Conservation (phyloP, 64 coral and sea anemone genomes). For the Montipora sp. region DNA sequence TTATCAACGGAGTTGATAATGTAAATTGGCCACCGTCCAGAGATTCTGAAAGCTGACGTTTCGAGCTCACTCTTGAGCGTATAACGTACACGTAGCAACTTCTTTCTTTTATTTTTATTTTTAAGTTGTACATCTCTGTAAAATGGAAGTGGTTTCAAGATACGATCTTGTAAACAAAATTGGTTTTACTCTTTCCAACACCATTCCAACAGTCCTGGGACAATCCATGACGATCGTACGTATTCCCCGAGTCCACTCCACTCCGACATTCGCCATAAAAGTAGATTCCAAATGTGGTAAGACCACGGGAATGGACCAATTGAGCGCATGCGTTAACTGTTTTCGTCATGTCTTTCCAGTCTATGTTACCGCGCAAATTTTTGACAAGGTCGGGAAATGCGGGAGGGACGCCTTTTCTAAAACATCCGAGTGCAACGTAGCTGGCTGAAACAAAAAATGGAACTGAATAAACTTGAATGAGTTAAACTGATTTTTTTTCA, state of each 20-base stretch:
- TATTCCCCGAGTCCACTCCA: background rate
- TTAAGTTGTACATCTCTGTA: background rate
- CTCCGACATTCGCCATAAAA: slow-evolving; percentile 71
- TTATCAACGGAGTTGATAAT: no score
- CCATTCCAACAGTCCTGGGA: slow-evolving; percentile 41
- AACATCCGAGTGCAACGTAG: slow-evolving; percentile 47
- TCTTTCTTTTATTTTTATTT: background rate
- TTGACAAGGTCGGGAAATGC: background rate
- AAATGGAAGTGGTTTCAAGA: background rate
- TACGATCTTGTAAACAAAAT: slow-evolving; percentile 57
- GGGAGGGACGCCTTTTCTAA: slow-evolving; percentile 17
- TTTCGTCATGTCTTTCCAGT: slow-evolving; percentile 52
- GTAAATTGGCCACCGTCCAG: no score
- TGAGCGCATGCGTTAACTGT: slow-evolving; percentile 25
- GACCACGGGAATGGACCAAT: background rate
- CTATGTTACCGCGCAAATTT: slow-evolving; percentile 7
- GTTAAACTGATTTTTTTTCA: no score
- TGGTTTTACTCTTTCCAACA: background rate
- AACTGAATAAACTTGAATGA: no score
- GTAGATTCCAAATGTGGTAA: slow-evolving; percentile 40
- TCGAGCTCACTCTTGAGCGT: no score
- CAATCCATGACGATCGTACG: slow-evolving; percentile 24
- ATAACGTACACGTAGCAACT: background rate
- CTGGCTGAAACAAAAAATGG: slow-evolving; percentile 21
- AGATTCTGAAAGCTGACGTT: no score